A percentile compares a stretch with the other conserved stretches of the same genome.
These are phyloP conservation scores for Sycophaga agraensis DNA, from an alignment of 1,140 invertebrate genomes.

Conservation along the genomic window DNA sequence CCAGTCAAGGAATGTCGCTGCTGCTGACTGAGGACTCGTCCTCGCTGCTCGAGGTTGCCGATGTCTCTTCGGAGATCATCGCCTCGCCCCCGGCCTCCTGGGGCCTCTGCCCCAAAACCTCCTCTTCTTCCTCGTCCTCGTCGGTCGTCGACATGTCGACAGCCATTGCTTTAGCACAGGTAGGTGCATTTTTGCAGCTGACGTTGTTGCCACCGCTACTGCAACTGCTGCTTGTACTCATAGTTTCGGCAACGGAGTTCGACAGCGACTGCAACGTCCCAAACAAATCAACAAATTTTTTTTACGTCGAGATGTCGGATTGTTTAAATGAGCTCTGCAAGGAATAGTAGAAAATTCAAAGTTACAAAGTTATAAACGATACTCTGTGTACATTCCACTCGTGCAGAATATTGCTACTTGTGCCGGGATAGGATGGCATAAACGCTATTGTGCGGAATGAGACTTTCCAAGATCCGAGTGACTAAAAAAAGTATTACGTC, in stretches of 20 bases:
- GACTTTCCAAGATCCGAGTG: too few species aligned
- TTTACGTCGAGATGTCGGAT: slow-evolving; percentile 23
- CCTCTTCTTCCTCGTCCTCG: slow-evolving; percentile 34
- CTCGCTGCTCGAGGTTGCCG: slow-evolving; percentile 53
- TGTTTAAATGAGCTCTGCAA: slow-evolving; percentile 21
- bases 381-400: too few species aligned
- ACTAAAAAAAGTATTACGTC: too few species aligned
- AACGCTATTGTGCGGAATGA: too few species aligned
- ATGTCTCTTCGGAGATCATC: slow-evolving; percentile 58
- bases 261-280: slow-evolving; percentile 29
- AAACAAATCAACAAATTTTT: slow-evolving; percentile 25
- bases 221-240: background rate
- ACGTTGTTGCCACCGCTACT: background rate
- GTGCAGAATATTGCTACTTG: too few species aligned
- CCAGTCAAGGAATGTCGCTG: slow-evolving; percentile 48
- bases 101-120: slow-evolving; percentile 32
- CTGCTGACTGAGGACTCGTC: slow-evolving; percentile 52
- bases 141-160: slow-evolving; percentile 22
- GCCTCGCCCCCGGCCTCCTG: slow-evolving; percentile 58
- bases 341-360: slow-evolving; percentile 13
- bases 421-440: too few species aligned
- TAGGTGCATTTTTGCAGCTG: background rate
- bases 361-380: background rate
- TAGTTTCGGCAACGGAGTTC: slow-evolving; percentile 3
- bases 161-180: background rate